Evolutionary conservation across 2,888 invertebrate genomes (phyloP), one percentile per base, ranked within the genome.

Genomic region (Drosophila picticornis): DNA sequence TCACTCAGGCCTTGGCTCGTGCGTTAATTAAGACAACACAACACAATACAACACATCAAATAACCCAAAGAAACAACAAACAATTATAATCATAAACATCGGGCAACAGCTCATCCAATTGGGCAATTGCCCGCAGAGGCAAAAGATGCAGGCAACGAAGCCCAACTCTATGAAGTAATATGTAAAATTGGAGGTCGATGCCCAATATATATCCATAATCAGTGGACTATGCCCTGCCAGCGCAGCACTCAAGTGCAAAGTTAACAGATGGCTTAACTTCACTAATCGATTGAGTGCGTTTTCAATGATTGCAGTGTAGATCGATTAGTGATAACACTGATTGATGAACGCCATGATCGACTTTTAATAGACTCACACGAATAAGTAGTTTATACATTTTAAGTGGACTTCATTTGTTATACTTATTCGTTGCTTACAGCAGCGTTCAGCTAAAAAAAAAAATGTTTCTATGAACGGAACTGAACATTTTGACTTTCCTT

Each of bases 141-240:
- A 46, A 46, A 52, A 50, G n/a, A 13, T 36, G 48, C 53, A 51
- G 27, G 32, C 53, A 16, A 16, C 34, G 11, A 32, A 32, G 46
- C 46, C 25, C 25, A 46, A 46, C 46, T 57, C 63, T 32, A 36
- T 56, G 43, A 66, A 58, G 34, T 60, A 69, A 29, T n/a, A 52
- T 74, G 58, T 29, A 31, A 31, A 64, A 69, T 64, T 66, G 55
- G 62, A 71, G 77, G 79, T 77, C 77, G 71, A 67, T 53, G 51
- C 9, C 66, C 40, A 67, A n/a, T 31, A 29, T 51, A 19, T 51
- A 29, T 11, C 19, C 19, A 50, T 27, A 16, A 25, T 46, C 46
- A 25, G 16, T 16, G 46, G 22, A 22, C 16, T 46, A 13, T 46
- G 46, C 59, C 16, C 60, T 34, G 32, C 9, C 46, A 46, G 46